Conservation (phyloP, 2,888 invertebrate genomes). For the Ariolimax columbianus region DNA sequence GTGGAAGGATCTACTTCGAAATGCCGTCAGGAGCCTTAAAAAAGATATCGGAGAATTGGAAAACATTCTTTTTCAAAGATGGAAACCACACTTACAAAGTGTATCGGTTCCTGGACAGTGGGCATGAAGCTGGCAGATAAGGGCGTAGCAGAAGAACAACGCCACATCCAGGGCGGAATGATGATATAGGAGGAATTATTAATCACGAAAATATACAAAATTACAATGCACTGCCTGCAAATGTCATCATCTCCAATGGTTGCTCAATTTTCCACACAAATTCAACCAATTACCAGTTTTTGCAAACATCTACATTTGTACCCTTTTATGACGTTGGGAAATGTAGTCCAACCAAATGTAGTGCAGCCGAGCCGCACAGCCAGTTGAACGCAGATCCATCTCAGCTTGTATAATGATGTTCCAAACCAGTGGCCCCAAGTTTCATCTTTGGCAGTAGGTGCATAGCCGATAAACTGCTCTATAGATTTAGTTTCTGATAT, state of each 20-base stretch:
- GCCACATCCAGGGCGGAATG: neutral
- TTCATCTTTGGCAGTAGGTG: too few species aligned
- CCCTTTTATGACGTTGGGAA: too few species aligned
- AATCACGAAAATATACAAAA: too few species aligned
- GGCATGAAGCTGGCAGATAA: neutral
- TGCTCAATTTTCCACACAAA: too few species aligned
- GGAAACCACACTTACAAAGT: constrained; percentile 3
- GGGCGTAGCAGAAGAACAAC: neutral
- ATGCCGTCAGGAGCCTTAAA: neutral
- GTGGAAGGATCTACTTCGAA: constrained; percentile 13
- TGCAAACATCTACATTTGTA: too few species aligned
- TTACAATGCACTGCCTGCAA: neutral
- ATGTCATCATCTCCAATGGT: neutral
- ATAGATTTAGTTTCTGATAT: neutral
- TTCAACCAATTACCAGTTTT: neutral
- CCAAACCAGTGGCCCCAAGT: neutral
- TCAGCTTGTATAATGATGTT: neutral
- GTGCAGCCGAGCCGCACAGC: too few species aligned
- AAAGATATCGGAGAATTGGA: neutral
- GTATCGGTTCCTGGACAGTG: constrained; percentile 9
- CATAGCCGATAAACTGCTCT: too few species aligned
- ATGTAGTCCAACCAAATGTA: too few species aligned
- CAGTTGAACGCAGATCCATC: neutral
- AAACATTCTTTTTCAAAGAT: neutral
- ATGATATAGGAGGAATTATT: too few species aligned